Conservation (phyloP, 2,888 invertebrate genomes). For the Andrena trimmerana region DNA sequence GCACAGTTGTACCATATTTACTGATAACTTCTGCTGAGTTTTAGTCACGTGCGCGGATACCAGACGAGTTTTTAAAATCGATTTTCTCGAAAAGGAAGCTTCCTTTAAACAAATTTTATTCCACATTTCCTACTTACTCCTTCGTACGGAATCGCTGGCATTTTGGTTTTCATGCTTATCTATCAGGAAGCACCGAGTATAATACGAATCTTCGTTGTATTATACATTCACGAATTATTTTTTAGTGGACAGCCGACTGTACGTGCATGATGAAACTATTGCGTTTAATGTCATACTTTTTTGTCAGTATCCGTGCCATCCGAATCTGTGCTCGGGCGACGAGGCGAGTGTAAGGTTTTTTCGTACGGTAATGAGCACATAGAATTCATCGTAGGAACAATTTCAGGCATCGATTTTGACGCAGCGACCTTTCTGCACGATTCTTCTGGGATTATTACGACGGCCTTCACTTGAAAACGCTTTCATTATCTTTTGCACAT, state of each 20-base stretch:
- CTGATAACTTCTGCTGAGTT: no score
- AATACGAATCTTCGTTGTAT: not conserved
- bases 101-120: no score
- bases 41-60: no score
- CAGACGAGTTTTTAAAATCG: no score
- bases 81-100: no score
- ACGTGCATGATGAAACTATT: conserved; percentile 32
- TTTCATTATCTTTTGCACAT: conserved; percentile 6
- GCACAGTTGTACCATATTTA: no score
- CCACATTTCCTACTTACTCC: no score
- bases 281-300: conserved; percentile 32
- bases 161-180: no score
- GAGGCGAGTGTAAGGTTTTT: conserved; percentile 30
- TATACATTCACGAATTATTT: not conserved
- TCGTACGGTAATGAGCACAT: not conserved
- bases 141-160: no score
- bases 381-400: conserved; percentile 6
- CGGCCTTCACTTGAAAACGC: conserved; percentile 10
- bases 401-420: not conserved
- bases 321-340: conserved; percentile 13
- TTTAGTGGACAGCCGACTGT: conserved; percentile 5
- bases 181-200: no score
- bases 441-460: not conserved
- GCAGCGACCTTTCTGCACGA: not conserved
- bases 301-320: conserved; percentile 26